Conservation (phyloP, 2,888 invertebrate species). For the Beris chalybata region DNA sequence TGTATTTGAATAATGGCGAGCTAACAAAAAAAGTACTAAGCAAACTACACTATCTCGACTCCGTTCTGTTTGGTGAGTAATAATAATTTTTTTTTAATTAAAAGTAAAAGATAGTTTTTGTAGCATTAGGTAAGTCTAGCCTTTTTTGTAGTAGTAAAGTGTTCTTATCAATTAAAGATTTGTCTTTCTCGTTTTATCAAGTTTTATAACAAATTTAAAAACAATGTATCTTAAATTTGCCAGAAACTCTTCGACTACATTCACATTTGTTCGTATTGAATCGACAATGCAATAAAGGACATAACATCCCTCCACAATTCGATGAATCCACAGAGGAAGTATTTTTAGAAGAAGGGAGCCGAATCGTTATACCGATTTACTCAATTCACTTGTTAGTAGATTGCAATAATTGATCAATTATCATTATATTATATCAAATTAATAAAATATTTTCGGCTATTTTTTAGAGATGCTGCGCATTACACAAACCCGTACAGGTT, state of each 20-base stretch:
- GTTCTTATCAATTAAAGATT: too few species aligned
- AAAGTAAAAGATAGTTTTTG: too few species aligned
- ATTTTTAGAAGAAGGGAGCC: conserved; percentile 27
- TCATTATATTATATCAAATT: too few species aligned
- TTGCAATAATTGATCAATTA: neutral
- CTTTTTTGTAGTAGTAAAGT: too few species aligned
- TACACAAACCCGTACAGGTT: conserved; percentile 34
- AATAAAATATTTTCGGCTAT: neutral
- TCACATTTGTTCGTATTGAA: conserved; percentile 34
- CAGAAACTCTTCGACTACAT: conserved; percentile 36
- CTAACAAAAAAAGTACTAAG: conserved; percentile 33
- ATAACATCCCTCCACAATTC: conserved; percentile 34
- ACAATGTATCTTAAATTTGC: conserved; percentile 9
- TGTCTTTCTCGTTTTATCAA: too few species aligned
- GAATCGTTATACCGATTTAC: conserved; percentile 36
- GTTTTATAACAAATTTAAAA: too few species aligned
- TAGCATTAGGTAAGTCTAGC: too few species aligned
- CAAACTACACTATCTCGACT: conserved; percentile 24
- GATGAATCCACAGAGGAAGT: conserved; percentile 26
- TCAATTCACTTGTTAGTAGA: conserved; percentile 38
- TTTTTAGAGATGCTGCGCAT: conserved; percentile 34
- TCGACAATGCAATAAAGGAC: conserved; percentile 29
- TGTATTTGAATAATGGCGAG: conserved; percentile 31
- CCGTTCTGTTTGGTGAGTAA: conserved; percentile 30
- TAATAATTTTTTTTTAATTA: too few species aligned